A percentile compares a stretch with the other conserved stretches of the same genome.
phyloP scores from a whole-genome alignment of 2,888 invertebrate species.

The Dryocosmus kuriphilus region DNA sequence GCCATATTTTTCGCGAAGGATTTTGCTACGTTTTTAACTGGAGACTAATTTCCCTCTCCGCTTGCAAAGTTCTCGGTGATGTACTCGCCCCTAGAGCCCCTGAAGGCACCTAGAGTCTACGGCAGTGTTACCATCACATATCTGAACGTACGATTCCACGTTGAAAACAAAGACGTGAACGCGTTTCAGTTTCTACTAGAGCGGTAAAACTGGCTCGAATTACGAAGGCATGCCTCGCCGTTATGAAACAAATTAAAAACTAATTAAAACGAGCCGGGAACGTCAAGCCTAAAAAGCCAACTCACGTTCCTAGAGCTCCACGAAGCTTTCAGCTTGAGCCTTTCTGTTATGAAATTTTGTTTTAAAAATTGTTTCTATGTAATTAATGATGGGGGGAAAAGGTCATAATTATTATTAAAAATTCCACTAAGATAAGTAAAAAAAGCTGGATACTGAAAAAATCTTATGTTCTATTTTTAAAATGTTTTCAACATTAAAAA shows the following conservation, averaged over 20 bases:
- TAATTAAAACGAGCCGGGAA: constrained; percentile 71
- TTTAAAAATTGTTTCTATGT: not conserved
- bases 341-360: not conserved
- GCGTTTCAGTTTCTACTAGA: not conserved
- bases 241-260: constrained; percentile 74
- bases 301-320: not conserved
- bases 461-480: too few relatives aligned
- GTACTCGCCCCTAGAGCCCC: constrained; percentile 68
- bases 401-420: too few relatives aligned
- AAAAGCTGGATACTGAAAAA: too few relatives aligned
- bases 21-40: constrained; percentile 61
- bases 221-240: constrained; percentile 68
- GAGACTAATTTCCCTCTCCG: constrained; percentile 70
- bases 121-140: constrained; percentile 54
- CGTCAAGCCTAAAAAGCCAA: constrained; percentile 31
- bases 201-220: constrained; percentile 66
- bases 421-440: too few relatives aligned
- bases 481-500: too few relatives aligned
- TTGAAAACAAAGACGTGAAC: not conserved
- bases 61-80: constrained; percentile 69
- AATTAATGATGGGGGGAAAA: not conserved
- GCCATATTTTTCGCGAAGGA: constrained; percentile 3
- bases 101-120: constrained; percentile 58
- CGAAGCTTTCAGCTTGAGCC: not conserved
- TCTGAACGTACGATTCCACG: constrained; percentile 42